A percentile compares a stretch with the other conserved stretches of the same genome.
Evolutionary conservation across 2,888 invertebrate genomes (phyloP).

Genomic region (Epinotia brunnichana): DNA sequence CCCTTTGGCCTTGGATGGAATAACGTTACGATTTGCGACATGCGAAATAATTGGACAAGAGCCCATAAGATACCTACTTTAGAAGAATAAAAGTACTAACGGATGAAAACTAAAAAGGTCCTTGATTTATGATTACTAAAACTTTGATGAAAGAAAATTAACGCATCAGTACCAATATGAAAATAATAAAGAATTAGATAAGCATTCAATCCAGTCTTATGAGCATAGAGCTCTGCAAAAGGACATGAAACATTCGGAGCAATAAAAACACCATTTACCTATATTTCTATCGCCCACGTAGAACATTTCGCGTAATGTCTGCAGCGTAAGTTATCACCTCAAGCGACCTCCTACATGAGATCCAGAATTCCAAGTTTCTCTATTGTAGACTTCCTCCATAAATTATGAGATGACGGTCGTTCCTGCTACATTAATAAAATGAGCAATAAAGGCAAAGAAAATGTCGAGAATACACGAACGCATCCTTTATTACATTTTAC

Average conservation of each 20-base stretch:
- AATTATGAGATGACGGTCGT: conserved; percentile 45
- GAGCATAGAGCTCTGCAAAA: conserved; percentile 39
- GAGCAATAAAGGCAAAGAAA: conserved; percentile 36
- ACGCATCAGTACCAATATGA: not conserved
- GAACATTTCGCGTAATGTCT: conserved; percentile 54
- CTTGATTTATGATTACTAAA: not conserved
- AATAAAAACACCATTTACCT: conserved; percentile 52
- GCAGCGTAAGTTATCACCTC: conserved; percentile 51
- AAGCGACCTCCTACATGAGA: conserved; percentile 57
- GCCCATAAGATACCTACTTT: not conserved
- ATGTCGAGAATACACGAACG: conserved; percentile 32
- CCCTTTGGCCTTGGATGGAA: conserved; percentile 46
- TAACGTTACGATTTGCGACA: conserved; percentile 35
- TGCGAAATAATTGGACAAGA: conserved; percentile 16
- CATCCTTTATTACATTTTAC: conserved; percentile 29
- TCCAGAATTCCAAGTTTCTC: conserved; percentile 55
- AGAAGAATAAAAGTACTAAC: not conserved
- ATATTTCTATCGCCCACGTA: conserved; percentile 56
- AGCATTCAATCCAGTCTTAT: conserved; percentile 10
- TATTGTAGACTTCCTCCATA: conserved; percentile 54
- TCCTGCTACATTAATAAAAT: conserved; percentile 41
- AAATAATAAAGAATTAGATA: conserved; percentile 23
- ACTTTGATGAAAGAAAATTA: not conserved
- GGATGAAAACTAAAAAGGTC: not conserved
- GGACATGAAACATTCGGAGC: conserved; percentile 48